Conservation (phyloP, 2,113 vertebrate species). For the Malurus elegans region DNA sequence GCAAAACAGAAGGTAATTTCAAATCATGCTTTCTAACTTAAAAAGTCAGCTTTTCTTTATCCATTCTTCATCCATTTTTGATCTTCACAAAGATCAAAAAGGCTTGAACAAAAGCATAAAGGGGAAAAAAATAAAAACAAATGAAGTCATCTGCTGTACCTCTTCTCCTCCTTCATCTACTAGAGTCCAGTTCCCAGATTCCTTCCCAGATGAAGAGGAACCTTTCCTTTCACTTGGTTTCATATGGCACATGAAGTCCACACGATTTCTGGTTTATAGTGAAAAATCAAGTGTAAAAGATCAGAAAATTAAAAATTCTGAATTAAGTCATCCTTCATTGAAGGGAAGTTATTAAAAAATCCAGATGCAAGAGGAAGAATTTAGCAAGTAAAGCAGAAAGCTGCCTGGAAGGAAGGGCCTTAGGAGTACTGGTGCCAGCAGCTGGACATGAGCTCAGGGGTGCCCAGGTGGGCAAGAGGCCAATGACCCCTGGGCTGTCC, state of each 20-base stretch:
- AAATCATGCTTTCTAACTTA: neutral
- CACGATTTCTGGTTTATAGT: constrained; percentile 80
- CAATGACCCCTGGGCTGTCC: neutral
- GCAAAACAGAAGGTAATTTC: neutral
- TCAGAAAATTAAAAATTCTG: neutral
- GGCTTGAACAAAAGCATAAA: neutral
- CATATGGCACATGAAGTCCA: constrained; percentile 91
- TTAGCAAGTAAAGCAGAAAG: neutral
- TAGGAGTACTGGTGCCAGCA: accelerated
- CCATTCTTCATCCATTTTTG: neutral
- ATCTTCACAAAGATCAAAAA: neutral
- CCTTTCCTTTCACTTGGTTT: constrained; percentile 84
- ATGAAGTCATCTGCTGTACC: constrained; percentile 60
- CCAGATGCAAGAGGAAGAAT: neutral
- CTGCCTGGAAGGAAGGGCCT: neutral
- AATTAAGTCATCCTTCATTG: neutral
- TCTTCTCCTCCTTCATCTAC: constrained; percentile 98
- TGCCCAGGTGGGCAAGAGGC: too few relatives aligned
- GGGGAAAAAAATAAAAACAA: neutral
- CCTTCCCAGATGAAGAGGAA: constrained; percentile 77
- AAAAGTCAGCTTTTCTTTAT: neutral
- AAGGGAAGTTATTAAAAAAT: neutral
- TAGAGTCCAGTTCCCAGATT: constrained; percentile 91
- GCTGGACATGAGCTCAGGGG: accelerated
- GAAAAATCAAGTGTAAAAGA: neutral